Base-by-base conservation (phyloP, 2,797 vertebrate species). In the Hemibagrus guttatus region DNA sequence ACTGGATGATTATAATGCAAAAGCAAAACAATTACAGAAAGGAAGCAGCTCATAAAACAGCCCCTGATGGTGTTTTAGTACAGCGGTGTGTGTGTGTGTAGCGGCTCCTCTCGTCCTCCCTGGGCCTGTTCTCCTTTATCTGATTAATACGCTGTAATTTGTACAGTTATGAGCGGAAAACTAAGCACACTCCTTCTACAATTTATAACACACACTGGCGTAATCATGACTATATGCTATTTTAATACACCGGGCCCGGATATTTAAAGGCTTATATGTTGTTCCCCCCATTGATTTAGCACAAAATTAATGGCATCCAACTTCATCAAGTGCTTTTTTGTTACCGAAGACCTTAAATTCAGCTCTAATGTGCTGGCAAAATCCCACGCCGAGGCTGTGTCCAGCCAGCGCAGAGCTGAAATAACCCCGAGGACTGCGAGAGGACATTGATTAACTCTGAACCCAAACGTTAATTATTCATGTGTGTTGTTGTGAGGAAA, bases 261-360 rank as follows among this genome's bases (percentile, higher is more conserved):
- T 86, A 90, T 89, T 91, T 88, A 87, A 90, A 85, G 76, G 79
- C 87, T 82, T 86, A 63, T 81, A 88, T 74, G 54, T 78, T 66
- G 49, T 58, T 83, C 79, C 61, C 59, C 39, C 74, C 74, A 87
- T 89, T 85, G 85, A 81, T 76, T 85, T 81, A 84, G 63, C n/a
- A 28, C 58, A 83, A 74, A 84, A 87, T 79, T 85, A 81, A 85
- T 84, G 83, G 42, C 81, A 78, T 78, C 79, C 84, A 87, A 69
- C 64, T 83, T 74, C 26, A 69, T 74, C 42, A 69, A 82, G 28
- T 78, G 69, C 69, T 75, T 81, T 86, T 86, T 86, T 75, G 58
- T 75, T 82, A 63, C 58, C 26, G 21, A 28, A 14, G 71, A 7
- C 49, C 35, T 87, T 68, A 82, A 75, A 56, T 75, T 82, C 19